Percentiles rank a stretch among this genome's conserved stretches.
Evolutionary conservation across 2,888 invertebrate species (phyloP).

Genomic region (Alitta virens): DNA sequence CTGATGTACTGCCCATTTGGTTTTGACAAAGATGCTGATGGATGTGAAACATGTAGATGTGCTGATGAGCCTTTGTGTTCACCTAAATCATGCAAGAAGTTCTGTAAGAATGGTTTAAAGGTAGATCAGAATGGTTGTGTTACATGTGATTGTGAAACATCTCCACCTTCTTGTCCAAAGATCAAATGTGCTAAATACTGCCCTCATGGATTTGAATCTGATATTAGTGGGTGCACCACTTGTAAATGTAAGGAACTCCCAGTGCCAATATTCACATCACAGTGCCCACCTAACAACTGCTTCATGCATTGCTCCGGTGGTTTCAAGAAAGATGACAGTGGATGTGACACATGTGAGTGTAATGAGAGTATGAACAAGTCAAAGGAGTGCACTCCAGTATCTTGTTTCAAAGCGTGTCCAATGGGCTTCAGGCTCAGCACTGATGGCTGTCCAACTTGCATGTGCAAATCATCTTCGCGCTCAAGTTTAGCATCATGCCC

Average conservation of each 20-base stretch:
- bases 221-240: not conserved
- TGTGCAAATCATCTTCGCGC: not conserved
- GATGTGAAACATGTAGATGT: slow-evolving; percentile 24
- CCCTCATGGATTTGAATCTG: not conserved
- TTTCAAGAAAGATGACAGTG: not conserved
- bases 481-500: too few species aligned
- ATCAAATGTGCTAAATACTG: slow-evolving; percentile 5
- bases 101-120: slow-evolving; percentile 10
- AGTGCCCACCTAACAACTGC: not conserved
- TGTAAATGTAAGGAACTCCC: not conserved
- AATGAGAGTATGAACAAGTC: too few species aligned
- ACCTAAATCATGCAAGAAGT: not conserved
- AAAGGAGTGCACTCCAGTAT: too few species aligned
- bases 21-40: slow-evolving; percentile 19
- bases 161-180: not conserved
- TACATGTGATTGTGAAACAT: not conserved
- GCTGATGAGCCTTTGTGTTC: not conserved
- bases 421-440: too few species aligned
- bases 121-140: not conserved
- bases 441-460: slow-evolving; percentile 3
- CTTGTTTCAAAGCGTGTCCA: too few species aligned
- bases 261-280: not conserved
- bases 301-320: not conserved
- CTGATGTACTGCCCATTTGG: slow-evolving; percentile 22
- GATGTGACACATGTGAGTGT: not conserved